Evolutionary conservation across 1,140 invertebrate species (phyloP), one percentile per base, ranked within the genome.

Genomic region (Drosophila varians): DNA sequence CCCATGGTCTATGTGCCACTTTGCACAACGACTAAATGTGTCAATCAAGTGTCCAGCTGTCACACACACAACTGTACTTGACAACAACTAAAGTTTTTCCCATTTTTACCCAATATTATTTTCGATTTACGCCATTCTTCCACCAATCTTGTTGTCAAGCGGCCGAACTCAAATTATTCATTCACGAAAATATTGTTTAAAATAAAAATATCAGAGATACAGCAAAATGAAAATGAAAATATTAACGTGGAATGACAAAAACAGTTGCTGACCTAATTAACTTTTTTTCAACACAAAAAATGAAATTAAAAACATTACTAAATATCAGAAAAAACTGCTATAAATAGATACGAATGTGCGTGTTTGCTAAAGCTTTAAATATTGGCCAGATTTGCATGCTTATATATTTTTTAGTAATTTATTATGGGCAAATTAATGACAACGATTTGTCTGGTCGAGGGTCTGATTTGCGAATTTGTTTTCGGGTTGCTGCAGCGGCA

Each of bases 261-360:
- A 74, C 80, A 86, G 77, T 86, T 80, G 77, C 57, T 86, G 80
- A 86, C 80, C 80, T 62, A 86, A 86, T 86, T 86, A 80, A 74
- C 69, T 62, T 74, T 40, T 83, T 57, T 18, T 48, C 66, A 69
- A 28, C 34, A n/a, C 9, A n/a, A 4, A 34, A 12, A 34, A 12
- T 14, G 12, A 2, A 38, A 38, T 40, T 11, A 53, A 56, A 38
- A 55, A 25, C 31, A 47, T 26, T 23, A 40, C 55, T 49, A 34
- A 77, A 62, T 42, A 60, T 36, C 40, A 31, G 31, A 51, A 28
- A 36, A 64, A 74, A 55, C 40, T 49, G 14, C 60, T 56, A 48
- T 54, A 47, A 48, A 45, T 54, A 76, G 43, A 49, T 25, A 25
- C 28, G 21, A 48, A 45, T 38, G 28, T 42, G 4, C 42, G 31